Base-by-base conservation (phyloP, 1,140 invertebrate species). In the Drosophila simulans region DNA sequence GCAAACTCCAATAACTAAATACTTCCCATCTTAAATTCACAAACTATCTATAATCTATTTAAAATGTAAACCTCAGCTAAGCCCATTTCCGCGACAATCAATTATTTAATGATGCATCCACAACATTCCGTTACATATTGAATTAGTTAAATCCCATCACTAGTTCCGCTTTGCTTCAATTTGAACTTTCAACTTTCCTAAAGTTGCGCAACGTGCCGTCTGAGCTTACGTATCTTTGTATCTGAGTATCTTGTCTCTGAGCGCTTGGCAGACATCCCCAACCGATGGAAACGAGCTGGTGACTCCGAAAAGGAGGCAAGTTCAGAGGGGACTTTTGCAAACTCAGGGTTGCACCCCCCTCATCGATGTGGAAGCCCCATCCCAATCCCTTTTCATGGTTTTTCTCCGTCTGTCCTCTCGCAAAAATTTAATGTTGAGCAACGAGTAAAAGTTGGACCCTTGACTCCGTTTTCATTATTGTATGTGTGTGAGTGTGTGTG, bases 381-480 rank as follows among this genome's bases (percentile, higher is more conserved):
- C 40, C 57, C 79, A 63, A 62, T 80, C 72, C 73, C 77, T 72
- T 65, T 80, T 83, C 77, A 73, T 88, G 80, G 68, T 56, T 48
- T 66, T 54, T 42, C 60, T 27, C 48, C 35, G 45, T 17, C 40
- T 31, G 46, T 45, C 42, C 51, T 25, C 57, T 60, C 51, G 56
- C 71, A 75, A 68, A 78, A 77, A 89, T 77, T 89, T 84, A 74
- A 88, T 77, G 84, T 89, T 88, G 69, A 83, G 84, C 83, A 80
- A 88, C 83, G 80, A 83, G 84, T 88, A 89, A 88, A 88, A 88
- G 84, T 88, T 89, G 79, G 62, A 77, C 82, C 82, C 82, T 83
- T 88, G 57, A 73, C 69, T 70, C 22, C 64, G 66, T 71, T 60
- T 57, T 31, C 31, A 31, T 31, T 31, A 17, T 17, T 17, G 17